These are phyloP conservation scores for Miltochrista miniata DNA, from an alignment of 2,888 invertebrate genomes.

Conservation along the genomic window DNA sequence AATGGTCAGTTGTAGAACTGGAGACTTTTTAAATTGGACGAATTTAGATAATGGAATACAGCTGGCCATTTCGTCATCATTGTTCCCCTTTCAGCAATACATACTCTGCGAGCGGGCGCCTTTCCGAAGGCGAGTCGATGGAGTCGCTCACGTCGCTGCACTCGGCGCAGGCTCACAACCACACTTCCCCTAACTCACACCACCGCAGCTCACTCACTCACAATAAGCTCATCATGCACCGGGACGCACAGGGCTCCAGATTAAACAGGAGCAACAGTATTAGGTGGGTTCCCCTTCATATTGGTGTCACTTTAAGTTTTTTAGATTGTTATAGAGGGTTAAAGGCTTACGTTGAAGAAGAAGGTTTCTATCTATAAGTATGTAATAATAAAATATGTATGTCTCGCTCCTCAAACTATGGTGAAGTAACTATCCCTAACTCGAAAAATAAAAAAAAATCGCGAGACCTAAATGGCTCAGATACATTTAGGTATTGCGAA, in stretches of 20 bases:
- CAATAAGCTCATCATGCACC: conserved; percentile 84
- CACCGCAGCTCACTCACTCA: conserved; percentile 87
- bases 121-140: conserved; percentile 96
- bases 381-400: neutral
- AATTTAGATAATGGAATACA: conserved; percentile 23
- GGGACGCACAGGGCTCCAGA: conserved; percentile 85
- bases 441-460: too few relatives aligned
- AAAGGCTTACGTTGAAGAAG: too few relatives aligned
- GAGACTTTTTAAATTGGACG: conserved; percentile 1
- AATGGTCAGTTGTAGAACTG: conserved; percentile 60
- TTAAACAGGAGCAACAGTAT: conserved; percentile 96
- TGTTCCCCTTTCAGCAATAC: conserved; percentile 85
- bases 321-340: neutral
- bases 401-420: too few relatives aligned
- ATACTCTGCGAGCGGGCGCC: conserved; percentile 87
- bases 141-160: conserved; percentile 91
- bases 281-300: conserved; percentile 85
- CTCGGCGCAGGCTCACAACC: conserved; percentile 89
- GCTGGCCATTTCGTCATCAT: conserved; percentile 65
- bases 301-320: conserved; percentile 9
- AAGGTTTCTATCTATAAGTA: too few relatives aligned
- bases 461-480: too few relatives aligned
- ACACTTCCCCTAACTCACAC: conserved; percentile 87
- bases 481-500: neutral
- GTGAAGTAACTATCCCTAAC: too few relatives aligned